A percentile compares a stretch with the other conserved stretches of the same genome.
Conservation (phyloP, 2,888 invertebrate genomes). For the Erynnis tages region DNA sequence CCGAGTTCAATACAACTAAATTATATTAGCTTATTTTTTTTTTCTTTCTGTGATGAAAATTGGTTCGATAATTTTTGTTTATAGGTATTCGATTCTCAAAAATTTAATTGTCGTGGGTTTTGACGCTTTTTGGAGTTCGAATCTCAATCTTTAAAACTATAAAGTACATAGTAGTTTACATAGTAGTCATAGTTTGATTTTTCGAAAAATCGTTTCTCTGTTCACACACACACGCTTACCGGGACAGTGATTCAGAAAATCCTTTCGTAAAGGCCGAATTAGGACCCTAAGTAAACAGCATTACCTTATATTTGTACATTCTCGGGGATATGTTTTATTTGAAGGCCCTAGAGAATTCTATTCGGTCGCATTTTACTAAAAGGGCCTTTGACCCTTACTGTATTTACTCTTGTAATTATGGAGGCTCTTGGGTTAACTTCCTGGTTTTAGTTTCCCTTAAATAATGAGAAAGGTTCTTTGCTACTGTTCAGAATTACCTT, state of each 20-base stretch:
- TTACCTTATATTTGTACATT: slow-evolving; percentile 38
- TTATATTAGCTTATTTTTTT: no score
- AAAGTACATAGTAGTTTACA: no score
- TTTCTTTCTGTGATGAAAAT: no score
- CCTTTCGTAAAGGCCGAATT: slow-evolving; percentile 35
- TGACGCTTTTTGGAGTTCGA: no score
- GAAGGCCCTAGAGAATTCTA: slow-evolving; percentile 29
- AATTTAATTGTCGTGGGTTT: no score
- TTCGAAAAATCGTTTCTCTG: no score
- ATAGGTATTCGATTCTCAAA: no score
- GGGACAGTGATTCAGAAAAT: slow-evolving; percentile 32
- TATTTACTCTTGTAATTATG: slow-evolving; percentile 11
- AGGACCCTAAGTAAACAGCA: slow-evolving; percentile 39
- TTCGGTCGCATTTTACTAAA: slow-evolving; percentile 11
- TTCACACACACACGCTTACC: no score
- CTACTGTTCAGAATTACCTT: not conserved
- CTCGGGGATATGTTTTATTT: slow-evolving; percentile 35
- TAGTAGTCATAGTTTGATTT: no score
- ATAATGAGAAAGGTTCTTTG: not conserved
- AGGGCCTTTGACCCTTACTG: slow-evolving; percentile 2
- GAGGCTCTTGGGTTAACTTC: slow-evolving; percentile 9
- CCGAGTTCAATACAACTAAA: no score
- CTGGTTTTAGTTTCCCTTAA: not conserved
- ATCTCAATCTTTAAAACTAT: no score
- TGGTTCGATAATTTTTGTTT: no score